Evolutionary conservation across 2,888 invertebrate species (phyloP).

Genomic region (Ethmia dodecea): DNA sequence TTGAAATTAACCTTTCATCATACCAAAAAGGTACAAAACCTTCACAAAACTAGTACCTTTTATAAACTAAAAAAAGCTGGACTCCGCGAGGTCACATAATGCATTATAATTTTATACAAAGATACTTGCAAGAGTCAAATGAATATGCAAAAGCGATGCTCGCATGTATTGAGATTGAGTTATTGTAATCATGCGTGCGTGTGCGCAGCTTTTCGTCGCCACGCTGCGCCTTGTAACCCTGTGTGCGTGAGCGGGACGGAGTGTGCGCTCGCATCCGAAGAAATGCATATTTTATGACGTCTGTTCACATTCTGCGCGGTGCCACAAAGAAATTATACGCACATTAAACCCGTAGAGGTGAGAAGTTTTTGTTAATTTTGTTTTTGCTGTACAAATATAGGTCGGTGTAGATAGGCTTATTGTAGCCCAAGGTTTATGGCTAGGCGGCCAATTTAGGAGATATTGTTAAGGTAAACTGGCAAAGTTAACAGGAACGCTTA

Average conservation of each 20-base stretch:
- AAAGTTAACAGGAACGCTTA: no score
- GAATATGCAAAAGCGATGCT: constrained; percentile 71
- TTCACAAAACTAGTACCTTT: constrained; percentile 12
- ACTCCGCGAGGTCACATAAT: constrained; percentile 58
- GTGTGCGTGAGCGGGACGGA: constrained; percentile 16
- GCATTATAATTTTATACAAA: constrained; percentile 78
- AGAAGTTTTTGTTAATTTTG: constrained; percentile 45
- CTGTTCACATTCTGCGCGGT: constrained; percentile 75
- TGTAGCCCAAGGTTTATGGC: no score
- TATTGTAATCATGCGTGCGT: constrained; percentile 54
- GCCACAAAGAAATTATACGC: constrained; percentile 79
- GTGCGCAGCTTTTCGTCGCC: constrained; percentile 32
- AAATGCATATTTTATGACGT: constrained; percentile 78
- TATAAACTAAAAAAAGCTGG: constrained; percentile 40
- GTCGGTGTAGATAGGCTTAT: no score
- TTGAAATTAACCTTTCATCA: no score
- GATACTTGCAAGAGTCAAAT: constrained; percentile 68
- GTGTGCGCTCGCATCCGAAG: constrained; percentile 50
- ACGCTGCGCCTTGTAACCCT: not conserved
- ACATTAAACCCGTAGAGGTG: constrained; percentile 74
- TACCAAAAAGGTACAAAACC: no score
- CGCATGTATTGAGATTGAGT: constrained; percentile 67
- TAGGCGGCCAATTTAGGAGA: no score
- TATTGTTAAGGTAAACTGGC: no score
- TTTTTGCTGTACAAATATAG: constrained; percentile 20